Evolutionary conservation across 2,888 invertebrate genomes (phyloP), one percentile per base, ranked within the genome.

Genomic region (Noctua janthe): DNA sequence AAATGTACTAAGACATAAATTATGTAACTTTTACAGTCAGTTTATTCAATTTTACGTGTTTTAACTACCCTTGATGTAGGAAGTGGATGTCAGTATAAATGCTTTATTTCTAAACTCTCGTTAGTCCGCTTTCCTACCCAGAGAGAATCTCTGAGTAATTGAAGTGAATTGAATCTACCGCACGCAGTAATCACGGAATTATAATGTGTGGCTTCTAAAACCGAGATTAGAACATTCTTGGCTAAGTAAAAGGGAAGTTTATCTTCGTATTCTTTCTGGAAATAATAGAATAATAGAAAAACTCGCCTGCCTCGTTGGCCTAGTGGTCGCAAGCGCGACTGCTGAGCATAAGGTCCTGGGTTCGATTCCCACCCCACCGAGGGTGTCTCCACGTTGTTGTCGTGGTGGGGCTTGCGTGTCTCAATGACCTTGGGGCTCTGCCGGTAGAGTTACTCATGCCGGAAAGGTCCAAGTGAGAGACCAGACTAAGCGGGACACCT

Each of bases 81-180:
- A 88, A 87, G 66, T 81, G 15, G 20, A 76, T 75, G 13, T 11
- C n/a, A n/a, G 29, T 43, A 17, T 47, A 49, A 80, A 29, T 35
- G 35, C 8, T 76, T 79, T 62, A 70, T 72, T 72, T 67, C 29
- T 13, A 64, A 35, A 59, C 39, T 54, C 43, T 74, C 51, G 49
- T 76, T 69, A 62, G 51, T 59, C 54, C 39, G 56, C 35, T 78
- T 20, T 78, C 49, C 35, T 76, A 54, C 74, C 47, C 62, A 71
- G 64, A 78, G 67, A 76, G 59, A 76, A 75, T 66, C 59, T 74
- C 17, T 17, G 17, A 71, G 59, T 83, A 81, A 83, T 77, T 83
- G 75, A 73, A 73, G 64, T 75, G 66, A 76, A 88, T 87, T 78
- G 73, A 71, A 87, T 82, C 79, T 76, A 66, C 78, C 71, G 76